Evolutionary conservation across 2,113 vertebrate species (phyloP).

Genomic region (Lepus timidus): DNA sequence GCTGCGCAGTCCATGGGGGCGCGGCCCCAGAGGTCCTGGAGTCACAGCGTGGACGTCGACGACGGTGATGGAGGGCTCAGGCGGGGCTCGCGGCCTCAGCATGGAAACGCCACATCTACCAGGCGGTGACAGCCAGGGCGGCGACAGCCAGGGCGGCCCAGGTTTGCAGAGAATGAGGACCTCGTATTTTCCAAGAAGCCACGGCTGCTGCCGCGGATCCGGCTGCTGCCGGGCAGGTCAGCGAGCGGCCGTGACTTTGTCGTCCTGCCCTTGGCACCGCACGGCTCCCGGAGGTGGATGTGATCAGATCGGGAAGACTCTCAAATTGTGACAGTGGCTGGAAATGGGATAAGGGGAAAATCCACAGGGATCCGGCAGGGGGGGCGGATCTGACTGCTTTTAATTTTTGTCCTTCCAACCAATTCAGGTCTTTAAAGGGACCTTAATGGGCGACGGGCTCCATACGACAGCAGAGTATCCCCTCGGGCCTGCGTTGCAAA

Average conservation of each 20-base stretch:
- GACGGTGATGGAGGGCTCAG: conserved; percentile 87
- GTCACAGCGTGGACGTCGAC: conserved; percentile 88
- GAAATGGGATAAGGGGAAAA: conserved; percentile 87
- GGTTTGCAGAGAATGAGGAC: conserved; percentile 34
- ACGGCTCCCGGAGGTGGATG: conserved; percentile 84
- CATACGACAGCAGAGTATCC: conserved; percentile 40
- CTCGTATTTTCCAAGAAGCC: conserved; percentile 62
- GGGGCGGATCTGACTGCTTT: conserved; percentile 84
- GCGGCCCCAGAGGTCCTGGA: conserved; percentile 83
- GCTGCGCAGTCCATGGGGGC: conserved; percentile 79
- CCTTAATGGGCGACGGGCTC: conserved; percentile 70
- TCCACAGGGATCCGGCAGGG: conserved; percentile 76
- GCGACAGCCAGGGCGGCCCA: not conserved
- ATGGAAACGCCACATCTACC: conserved; percentile 89
- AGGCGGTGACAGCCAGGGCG: conserved; percentile 56
- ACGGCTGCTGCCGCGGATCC: conserved; percentile 14
- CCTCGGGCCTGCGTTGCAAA: conserved; percentile 71
- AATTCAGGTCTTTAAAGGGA: conserved; percentile 72
- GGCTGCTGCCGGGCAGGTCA: conserved; percentile 82
- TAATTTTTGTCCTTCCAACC: conserved; percentile 78
- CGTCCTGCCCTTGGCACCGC: conserved; percentile 71
- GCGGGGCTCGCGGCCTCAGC: conserved; percentile 87
- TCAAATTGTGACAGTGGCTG: conserved; percentile 86
- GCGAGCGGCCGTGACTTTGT: conserved; percentile 83
- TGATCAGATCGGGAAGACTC: conserved; percentile 85